Base-by-base conservation (phyloP, 2,888 invertebrate genomes). In the Lottia scabra region DNA sequence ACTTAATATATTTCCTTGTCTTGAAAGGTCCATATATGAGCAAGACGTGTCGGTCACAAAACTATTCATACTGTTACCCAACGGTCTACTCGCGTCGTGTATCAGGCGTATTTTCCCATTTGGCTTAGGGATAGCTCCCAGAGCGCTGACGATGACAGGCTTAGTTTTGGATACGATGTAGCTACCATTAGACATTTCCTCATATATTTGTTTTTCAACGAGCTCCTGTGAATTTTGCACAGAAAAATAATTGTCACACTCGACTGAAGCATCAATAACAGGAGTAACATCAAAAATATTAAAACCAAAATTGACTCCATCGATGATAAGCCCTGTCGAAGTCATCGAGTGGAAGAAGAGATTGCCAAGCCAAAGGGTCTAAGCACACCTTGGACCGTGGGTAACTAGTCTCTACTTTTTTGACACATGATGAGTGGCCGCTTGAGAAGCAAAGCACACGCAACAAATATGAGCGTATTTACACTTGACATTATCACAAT, bases 21-120 rank as follows among this genome's bases (percentile, higher is more conserved):
- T 30, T 6, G 19, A 23, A 8, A 65, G 44, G 38, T 65, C 65
- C 65, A 65, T 65, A 15, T 65, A 65, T 12, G 27, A 15, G 38
- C 65, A 65, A 30, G 30, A 23, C 13, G 65, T 65, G 38, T 65
- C 38, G 16, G 38, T 23, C 16, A 38, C 38, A 30, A 30, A 65
- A n/a, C 30, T 30, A 38, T 65, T 65, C 30, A 65, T 19, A 38
- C 15, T 23, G 19, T 16, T 15, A 44, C n/a, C 23, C 12, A 16
- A 38, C 4, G 65, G 65, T 65, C 23, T 27, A 65, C 65, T 65
- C 6, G 65, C 65, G 38, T 65, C 65, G 12, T 65, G 43, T 16
- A 65, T 65, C 10, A 65, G 3, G 23, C 65, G 65, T 0, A 65
- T 44, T 4, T 38, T 23, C 4, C 38, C 65, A n/a, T 65, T 44